phyloP scores from a whole-genome alignment of 2,797 vertebrate genomes.

The Tachyglossus aculeatus region DNA sequence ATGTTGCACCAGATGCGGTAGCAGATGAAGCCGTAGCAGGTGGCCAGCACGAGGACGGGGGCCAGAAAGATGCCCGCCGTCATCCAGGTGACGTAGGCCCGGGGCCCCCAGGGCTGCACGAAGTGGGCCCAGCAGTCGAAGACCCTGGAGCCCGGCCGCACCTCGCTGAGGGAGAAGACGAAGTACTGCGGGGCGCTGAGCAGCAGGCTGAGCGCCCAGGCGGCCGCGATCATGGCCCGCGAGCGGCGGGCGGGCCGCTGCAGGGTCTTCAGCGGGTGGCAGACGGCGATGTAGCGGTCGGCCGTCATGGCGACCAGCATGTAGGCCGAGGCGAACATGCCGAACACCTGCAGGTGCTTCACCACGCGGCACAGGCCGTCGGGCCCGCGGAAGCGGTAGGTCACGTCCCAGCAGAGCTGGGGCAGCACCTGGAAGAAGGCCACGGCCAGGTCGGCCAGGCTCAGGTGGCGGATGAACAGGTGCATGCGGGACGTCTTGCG shows the following conservation, averaged over 20 bases:
- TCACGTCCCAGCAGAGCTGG: slow-evolving; percentile 95
- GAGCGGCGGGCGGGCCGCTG: slow-evolving; percentile 91
- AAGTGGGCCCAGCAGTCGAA: slow-evolving; percentile 96
- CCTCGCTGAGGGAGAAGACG: slow-evolving; percentile 92
- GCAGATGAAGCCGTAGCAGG: slow-evolving; percentile 95
- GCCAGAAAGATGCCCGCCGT: slow-evolving; percentile 89
- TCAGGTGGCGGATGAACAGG: slow-evolving; percentile 95
- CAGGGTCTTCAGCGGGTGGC: slow-evolving; percentile 94
- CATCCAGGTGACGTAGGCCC: slow-evolving; percentile 95
- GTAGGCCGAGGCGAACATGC: slow-evolving; percentile 96
- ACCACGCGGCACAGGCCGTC: slow-evolving; percentile 93
- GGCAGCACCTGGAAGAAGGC: slow-evolving; percentile 97
- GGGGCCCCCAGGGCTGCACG: slow-evolving; percentile 86
- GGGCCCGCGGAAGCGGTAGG: slow-evolving; percentile 91
- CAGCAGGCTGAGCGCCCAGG: slow-evolving; percentile 89
- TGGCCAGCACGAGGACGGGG: slow-evolving; percentile 83
- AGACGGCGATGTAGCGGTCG: slow-evolving; percentile 97
- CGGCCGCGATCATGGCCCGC: slow-evolving; percentile 87
- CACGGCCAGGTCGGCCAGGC: slow-evolving; percentile 93
- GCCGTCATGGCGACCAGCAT: slow-evolving; percentile 98
- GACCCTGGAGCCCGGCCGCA: slow-evolving; percentile 84
- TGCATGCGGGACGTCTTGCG: slow-evolving; percentile 95
- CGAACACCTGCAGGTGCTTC: slow-evolving; percentile 94
- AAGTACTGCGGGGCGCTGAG: slow-evolving; percentile 93
- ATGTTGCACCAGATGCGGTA: slow-evolving; percentile 90